Evolutionary conservation across 2,888 invertebrate species (phyloP), one percentile per base, ranked within the genome.

Genomic region (Tinea semifulvella): DNA sequence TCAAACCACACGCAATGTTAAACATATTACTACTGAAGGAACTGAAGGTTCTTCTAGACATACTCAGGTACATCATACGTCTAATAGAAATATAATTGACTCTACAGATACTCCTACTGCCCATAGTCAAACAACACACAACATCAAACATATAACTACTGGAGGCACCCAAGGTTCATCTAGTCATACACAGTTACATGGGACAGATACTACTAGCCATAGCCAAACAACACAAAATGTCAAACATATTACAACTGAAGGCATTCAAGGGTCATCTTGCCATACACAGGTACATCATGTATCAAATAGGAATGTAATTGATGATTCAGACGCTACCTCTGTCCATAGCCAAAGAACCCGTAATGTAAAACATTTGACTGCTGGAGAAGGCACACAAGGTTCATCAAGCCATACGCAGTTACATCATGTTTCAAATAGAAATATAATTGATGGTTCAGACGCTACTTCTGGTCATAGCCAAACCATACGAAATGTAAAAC

Each of bases 251-350:
- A 31, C 13, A 2, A 31, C 31, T 31, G 31, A 14, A 2, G n/a
- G 31, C 2, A 31, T n/a, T 13, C 13, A 31, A 13, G 13, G 13
- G 6, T 31, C 31, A 4, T 13, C 11, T 13, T 14, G 31, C 31
- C 31, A 31, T 2, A 11, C 31, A 2, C 13, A 31, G 31, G 11
- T 31, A 31, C 7, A 31, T 31, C n/a, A n/a, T n/a, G n/a, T n/a
- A n/a, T n/a, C n/a, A n/a, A n/a, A n/a, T n/a, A n/a, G n/a, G n/a
- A 70, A 73, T 51, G 80, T 47, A 44, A 48, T 49, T 20, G 61
- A 62, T 40, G 58, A 55, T 48, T 51, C 50, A n/a, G n/a, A n/a
- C n/a, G n/a, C n/a, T n/a, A 13, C 13, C 3, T 22, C 22, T 22
- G 6, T 7, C 5, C 6, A 22, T 7, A 22, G 6, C 22, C 5